These are phyloP conservation scores for Netelia fuscicornis DNA, from an alignment of 2,888 invertebrate species.

Conservation along the genomic window DNA sequence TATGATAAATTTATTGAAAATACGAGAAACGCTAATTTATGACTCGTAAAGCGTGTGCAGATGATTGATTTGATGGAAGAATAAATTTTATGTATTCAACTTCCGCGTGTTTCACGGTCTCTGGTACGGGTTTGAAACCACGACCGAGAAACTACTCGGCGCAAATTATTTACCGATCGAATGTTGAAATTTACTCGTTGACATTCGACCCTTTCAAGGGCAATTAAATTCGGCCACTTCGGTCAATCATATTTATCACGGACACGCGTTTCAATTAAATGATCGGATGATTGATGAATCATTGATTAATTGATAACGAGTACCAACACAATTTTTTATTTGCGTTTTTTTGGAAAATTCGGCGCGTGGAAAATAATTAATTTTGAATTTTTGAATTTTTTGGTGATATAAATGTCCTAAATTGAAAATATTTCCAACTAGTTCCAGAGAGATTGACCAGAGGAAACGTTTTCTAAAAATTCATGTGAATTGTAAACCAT, in stretches of 20 bases:
- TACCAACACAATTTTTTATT: too few relatives aligned
- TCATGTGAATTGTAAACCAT: background rate
- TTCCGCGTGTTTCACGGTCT: background rate
- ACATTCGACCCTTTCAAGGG: too few relatives aligned
- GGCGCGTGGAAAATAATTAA: too few relatives aligned
- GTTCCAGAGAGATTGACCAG: background rate
- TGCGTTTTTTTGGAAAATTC: too few relatives aligned
- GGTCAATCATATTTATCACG: background rate
- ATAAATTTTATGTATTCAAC: background rate
- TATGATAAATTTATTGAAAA: background rate
- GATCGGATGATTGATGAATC: too few relatives aligned
- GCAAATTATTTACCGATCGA: too few relatives aligned
- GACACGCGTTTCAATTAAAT: constrained; percentile 4
- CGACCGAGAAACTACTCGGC: background rate
- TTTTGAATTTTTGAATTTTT: too few relatives aligned
- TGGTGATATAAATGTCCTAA: too few relatives aligned
- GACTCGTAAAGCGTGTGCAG: background rate
- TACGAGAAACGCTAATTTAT: background rate
- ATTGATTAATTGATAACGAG: too few relatives aligned
- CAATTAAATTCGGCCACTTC: too few relatives aligned
- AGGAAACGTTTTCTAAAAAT: background rate
- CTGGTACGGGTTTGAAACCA: background rate
- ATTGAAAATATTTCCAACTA: background rate
- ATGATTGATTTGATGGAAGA: background rate
- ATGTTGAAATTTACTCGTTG: too few relatives aligned